phyloP scores from a whole-genome alignment of 2,797 vertebrate genomes.

The Crax fasciolata region DNA sequence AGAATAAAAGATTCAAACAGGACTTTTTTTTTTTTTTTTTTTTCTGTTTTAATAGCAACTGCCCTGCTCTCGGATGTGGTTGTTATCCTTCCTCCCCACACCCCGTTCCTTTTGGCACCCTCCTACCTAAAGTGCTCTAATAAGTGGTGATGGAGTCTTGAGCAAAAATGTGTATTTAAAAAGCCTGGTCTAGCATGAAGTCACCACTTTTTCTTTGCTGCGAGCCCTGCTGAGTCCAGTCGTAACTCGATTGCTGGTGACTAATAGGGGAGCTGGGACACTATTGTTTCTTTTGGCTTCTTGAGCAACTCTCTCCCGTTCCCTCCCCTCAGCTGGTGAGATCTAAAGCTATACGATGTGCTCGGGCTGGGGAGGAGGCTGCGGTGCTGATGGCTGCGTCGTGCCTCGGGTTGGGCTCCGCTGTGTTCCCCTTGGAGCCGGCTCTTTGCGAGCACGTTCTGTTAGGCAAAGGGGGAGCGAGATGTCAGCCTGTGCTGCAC shows the following conservation, averaged over 20 bases:
- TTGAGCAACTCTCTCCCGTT: constrained; percentile 60
- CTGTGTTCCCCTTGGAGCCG: background rate
- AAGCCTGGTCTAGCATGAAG: constrained; percentile 54
- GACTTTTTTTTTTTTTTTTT: background rate
- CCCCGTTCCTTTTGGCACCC: background rate
- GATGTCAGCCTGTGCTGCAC: background rate
- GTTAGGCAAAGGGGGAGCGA: background rate
- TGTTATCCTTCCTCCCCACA: background rate
- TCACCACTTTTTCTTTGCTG: constrained; percentile 61
- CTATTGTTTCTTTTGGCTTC: constrained; percentile 73
- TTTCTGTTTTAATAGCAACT: constrained; percentile 25
- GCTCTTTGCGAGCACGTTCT: background rate
- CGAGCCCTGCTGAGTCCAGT: constrained; percentile 65
- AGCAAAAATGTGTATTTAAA: background rate
- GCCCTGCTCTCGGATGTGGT: background rate
- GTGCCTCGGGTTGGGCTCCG: background rate
- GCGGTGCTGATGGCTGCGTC: constrained; percentile 26
- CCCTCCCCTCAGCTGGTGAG: constrained; percentile 58
- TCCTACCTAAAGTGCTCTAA: constrained; percentile 26
- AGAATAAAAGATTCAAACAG: constrained; percentile 72
- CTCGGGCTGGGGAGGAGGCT: background rate
- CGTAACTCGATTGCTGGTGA: constrained; percentile 51
- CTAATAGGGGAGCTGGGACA: constrained; percentile 36
- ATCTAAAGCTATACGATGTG: constrained; percentile 47
- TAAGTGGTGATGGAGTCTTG: constrained; percentile 38